A percentile compares a stretch with the other conserved stretches of the same genome.
Conservation (phyloP, 2,888 invertebrate genomes). For the Aphelenchoides bicaudatus region DNA sequence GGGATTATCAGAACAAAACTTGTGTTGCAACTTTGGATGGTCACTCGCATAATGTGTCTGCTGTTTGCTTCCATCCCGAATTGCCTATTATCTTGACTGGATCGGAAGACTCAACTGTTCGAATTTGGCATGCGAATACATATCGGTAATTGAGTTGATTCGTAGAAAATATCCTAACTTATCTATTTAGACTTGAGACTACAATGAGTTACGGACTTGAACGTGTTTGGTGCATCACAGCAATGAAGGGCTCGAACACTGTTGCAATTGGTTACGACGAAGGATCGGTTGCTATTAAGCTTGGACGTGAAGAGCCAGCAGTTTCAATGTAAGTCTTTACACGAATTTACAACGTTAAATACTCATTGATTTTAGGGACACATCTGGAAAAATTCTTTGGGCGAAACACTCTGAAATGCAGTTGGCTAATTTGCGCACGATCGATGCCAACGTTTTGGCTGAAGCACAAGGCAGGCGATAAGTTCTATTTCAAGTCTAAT, state of each 20-base stretch:
- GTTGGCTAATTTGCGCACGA: conserved; percentile 64
- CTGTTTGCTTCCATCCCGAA: conserved; percentile 94
- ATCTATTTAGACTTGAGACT: conserved; percentile 71
- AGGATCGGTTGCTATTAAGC: conserved; percentile 84
- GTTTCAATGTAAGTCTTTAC: no score
- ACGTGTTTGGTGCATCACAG: conserved; percentile 89
- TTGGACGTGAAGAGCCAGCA: conserved; percentile 97
- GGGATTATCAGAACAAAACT: conserved; percentile 99
- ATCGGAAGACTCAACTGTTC: conserved; percentile 76
- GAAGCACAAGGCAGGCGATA: conserved; percentile 41
- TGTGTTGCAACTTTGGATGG: conserved; percentile 97
- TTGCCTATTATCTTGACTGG: conserved; percentile 89
- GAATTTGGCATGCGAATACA: conserved; percentile 98
- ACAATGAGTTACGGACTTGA: conserved; percentile 97
- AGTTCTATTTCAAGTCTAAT: neutral
- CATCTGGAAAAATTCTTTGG: conserved; percentile 96
- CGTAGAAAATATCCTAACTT: neutral
- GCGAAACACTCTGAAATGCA: conserved; percentile 97
- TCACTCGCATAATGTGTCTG: conserved; percentile 85
- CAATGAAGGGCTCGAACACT: conserved; percentile 55
- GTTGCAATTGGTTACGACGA: conserved; percentile 95
- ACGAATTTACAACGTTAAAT: no score
- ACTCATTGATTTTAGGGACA: no score
- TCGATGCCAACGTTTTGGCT: conserved; percentile 48
- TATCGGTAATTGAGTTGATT: conserved; percentile 66